A percentile compares a stretch with the other conserved stretches of the same genome.
Evolutionary conservation across 2,113 vertebrate genomes (phyloP).

Genomic region (Rhegmatorhina hoffmannsi): DNA sequence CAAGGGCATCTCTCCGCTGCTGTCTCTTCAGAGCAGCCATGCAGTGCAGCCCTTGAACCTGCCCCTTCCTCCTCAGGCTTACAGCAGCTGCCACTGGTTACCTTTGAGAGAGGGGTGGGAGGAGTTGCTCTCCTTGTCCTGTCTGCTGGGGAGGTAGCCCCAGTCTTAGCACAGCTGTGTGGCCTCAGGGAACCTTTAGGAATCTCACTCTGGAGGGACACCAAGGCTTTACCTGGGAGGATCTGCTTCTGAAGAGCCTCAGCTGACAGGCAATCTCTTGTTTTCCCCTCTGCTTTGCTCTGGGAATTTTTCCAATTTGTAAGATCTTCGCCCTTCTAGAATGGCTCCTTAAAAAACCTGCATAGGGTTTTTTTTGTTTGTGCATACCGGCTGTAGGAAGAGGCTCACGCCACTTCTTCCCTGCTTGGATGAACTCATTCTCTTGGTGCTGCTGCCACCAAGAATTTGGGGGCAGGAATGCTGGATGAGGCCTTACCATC

Average conservation of each 20-base stretch:
- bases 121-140: neutral
- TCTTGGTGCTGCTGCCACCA: rapidly evolving
- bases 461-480: neutral
- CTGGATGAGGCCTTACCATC: rapidly evolving
- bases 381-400: neutral
- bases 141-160: too few species aligned
- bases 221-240: neutral
- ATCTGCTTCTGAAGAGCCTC: rapidly evolving
- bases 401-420: rapidly evolving
- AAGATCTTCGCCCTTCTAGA: neutral
- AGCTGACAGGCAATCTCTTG: rapidly evolving
- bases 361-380: rapidly evolving
- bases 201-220: neutral
- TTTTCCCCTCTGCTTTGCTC: neutral
- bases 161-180: neutral
- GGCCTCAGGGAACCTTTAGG: neutral
- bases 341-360: neutral
- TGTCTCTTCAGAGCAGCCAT: neutral
- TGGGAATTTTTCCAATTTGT: neutral
- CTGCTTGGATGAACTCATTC: neutral
- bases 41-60: rapidly evolving
- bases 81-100: neutral
- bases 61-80: rapidly evolving
- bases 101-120: rapidly evolving
- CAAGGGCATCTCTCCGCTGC: neutral